Conservation (phyloP, 2,113 vertebrate species). For the Kryptolebias marmoratus region DNA sequence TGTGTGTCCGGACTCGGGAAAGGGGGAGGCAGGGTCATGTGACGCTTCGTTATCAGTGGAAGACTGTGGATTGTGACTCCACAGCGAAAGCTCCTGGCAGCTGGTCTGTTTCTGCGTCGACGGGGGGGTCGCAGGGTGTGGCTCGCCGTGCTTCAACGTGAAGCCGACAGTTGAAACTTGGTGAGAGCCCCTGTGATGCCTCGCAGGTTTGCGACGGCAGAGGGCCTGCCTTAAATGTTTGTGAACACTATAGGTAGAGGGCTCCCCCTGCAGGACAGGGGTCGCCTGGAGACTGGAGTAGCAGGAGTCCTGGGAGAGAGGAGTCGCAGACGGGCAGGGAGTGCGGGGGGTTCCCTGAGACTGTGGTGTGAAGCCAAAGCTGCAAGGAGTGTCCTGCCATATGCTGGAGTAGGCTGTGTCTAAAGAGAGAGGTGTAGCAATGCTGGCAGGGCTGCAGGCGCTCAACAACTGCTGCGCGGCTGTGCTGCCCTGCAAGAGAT, state of each 20-base stretch:
- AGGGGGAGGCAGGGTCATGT: slow-evolving; percentile 71
- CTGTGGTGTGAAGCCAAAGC: slow-evolving; percentile 88
- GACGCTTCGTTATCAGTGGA: slow-evolving; percentile 72
- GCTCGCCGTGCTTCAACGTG: slow-evolving; percentile 80
- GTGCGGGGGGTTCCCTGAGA: slow-evolving; percentile 91
- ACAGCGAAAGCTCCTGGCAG: slow-evolving; percentile 81
- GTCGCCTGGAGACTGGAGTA: slow-evolving; percentile 94
- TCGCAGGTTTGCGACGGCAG: slow-evolving; percentile 34
- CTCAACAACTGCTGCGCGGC: slow-evolving; percentile 75
- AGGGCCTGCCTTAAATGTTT: slow-evolving; percentile 52
- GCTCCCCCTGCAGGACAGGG: slow-evolving; percentile 84
- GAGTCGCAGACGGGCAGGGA: slow-evolving; percentile 85
- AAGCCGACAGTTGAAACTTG: slow-evolving; percentile 79
- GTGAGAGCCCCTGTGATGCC: slow-evolving; percentile 62
- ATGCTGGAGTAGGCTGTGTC: slow-evolving; percentile 98
- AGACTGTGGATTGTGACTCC: slow-evolving; percentile 72
- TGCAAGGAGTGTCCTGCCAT: slow-evolving; percentile 93
- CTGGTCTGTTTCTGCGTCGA: slow-evolving; percentile 60
- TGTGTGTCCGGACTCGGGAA: slow-evolving; percentile 78
- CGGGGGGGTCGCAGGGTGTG: slow-evolving; percentile 6
- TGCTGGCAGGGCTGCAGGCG: slow-evolving; percentile 87
- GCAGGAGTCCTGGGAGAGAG: slow-evolving; percentile 90
- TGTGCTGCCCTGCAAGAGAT: slow-evolving; percentile 62
- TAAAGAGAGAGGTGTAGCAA: slow-evolving; percentile 91
- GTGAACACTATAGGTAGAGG: slow-evolving; percentile 49